These are phyloP conservation scores for Chauna torquata DNA, from an alignment of 2,113 vertebrate species.

Conservation along the genomic window DNA sequence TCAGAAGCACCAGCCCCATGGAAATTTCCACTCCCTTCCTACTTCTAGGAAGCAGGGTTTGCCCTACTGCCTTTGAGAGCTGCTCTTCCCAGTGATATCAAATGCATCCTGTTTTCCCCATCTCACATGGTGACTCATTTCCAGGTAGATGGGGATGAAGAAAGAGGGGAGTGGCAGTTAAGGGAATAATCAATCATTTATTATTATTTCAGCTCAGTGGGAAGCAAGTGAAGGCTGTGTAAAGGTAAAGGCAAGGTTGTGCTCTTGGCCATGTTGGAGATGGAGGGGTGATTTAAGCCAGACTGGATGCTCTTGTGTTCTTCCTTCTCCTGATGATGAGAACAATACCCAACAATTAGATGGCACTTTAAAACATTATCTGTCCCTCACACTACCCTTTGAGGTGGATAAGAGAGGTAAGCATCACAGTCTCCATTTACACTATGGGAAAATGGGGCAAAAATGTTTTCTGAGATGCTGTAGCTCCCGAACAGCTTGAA, in stretches of 20 bases:
- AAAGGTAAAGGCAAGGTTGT: background rate
- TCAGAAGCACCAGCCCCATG: background rate
- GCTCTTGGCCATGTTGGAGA: background rate
- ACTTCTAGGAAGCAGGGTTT: background rate
- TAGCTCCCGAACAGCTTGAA: background rate
- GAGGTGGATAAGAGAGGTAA: background rate
- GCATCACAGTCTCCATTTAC: background rate
- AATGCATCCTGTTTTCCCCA: background rate
- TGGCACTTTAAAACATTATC: background rate
- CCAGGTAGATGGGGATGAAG: background rate
- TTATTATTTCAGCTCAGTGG: background rate
- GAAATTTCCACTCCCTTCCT: slow-evolving; percentile 43
- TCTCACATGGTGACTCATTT: background rate
- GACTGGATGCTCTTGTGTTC: background rate
- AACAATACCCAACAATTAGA: background rate
- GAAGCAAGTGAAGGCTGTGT: background rate
- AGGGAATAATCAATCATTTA: background rate
- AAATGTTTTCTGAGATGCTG: background rate
- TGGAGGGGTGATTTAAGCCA: background rate
- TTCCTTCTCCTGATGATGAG: background rate
- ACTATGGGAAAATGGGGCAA: background rate
- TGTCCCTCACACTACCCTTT: background rate
- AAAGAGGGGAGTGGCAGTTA: background rate
- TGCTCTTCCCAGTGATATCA: background rate
- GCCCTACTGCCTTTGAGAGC: background rate